Evolutionary conservation across 2,888 invertebrate genomes (phyloP).

Genomic region (Pimpla rufipes): DNA sequence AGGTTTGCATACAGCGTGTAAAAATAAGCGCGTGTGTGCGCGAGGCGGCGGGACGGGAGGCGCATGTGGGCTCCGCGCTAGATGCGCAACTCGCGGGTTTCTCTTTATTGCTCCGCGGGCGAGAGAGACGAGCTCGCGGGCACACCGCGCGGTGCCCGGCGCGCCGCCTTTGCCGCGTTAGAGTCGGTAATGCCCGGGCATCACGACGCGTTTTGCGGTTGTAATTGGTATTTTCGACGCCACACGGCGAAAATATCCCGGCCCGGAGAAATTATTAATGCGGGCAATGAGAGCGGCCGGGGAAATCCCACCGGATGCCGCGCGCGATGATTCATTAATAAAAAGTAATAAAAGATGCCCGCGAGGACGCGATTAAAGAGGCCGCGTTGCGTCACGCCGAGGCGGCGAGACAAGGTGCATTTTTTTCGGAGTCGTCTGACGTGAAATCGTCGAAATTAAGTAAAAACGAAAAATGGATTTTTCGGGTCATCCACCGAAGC

Average conservation of each 20-base stretch:
- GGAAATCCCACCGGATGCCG: slow-evolving; percentile 18
- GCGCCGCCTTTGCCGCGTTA: slow-evolving; percentile 58
- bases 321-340: slow-evolving; percentile 4
- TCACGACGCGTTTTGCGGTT: slow-evolving; percentile 45
- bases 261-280: slow-evolving; percentile 30
- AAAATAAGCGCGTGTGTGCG: background rate
- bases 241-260: slow-evolving; percentile 19
- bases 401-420: too few species aligned
- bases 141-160: slow-evolving; percentile 23
- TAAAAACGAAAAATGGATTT: too few species aligned
- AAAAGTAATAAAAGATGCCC: background rate
- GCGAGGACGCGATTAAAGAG: background rate
- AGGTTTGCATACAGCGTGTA: slow-evolving; percentile 24
- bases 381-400: background rate
- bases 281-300: background rate
- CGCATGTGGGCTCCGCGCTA: slow-evolving; percentile 1
- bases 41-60: slow-evolving; percentile 47
- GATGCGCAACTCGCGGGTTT: slow-evolving; percentile 8
- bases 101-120: slow-evolving; percentile 6
- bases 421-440: too few species aligned
- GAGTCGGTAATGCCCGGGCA: slow-evolving; percentile 61
- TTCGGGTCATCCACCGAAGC: too few species aligned
- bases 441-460: too few species aligned
- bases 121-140: background rate
- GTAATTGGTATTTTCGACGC: slow-evolving; percentile 49